Base-by-base conservation (phyloP, 1,140 invertebrate genomes). In the Periplaneta americana region DNA sequence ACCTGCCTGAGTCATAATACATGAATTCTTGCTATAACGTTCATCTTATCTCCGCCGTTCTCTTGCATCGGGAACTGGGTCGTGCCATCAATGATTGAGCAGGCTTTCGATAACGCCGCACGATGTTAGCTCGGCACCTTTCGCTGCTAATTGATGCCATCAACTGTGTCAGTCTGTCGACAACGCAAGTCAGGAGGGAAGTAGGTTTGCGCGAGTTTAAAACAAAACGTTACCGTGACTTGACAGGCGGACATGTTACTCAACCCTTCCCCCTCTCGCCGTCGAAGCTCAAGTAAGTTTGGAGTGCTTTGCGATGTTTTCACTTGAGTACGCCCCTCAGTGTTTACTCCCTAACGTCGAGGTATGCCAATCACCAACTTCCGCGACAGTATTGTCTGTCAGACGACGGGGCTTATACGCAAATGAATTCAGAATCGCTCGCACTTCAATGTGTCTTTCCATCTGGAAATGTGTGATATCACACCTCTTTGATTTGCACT, bases 251-350 rank as follows among this genome's bases (percentile, higher is more conserved):
- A 76, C 75, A 76, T 76, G 1, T 13, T 39, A 33, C 37, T 80
- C 17, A 22, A 33, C 10, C 39, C 79, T n/a, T 15, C 15, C 35
- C 34, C 28, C 76, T 34, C 74, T 22, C n/a, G n/a, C 8, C 31
- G 74, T 36, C 76, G 35, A 28, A 36, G n/a, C 22, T 18, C 15
- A 34, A 36, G 32, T 33, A 10, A 33, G 31, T 39, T 34, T 32
- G 33, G 39, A 80, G 79, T 80, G 79, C 79, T 66, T 80, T 80
- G 79, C 79, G 39, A 31, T 80, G 79, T 80, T 80, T 78, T 28
- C 34, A 28, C 76, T 34, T 35, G 76, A 17, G 48, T 57, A 57
- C 48, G 22, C 28, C 8, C 22, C 48, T n/a, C 48, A 0, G 17
- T 57, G 48, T n/a, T n/a, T 57, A n/a, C 22, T 57, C 48, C 48